Conservation (phyloP, 2,113 vertebrate genomes). For the Crypturellus undulatus region DNA sequence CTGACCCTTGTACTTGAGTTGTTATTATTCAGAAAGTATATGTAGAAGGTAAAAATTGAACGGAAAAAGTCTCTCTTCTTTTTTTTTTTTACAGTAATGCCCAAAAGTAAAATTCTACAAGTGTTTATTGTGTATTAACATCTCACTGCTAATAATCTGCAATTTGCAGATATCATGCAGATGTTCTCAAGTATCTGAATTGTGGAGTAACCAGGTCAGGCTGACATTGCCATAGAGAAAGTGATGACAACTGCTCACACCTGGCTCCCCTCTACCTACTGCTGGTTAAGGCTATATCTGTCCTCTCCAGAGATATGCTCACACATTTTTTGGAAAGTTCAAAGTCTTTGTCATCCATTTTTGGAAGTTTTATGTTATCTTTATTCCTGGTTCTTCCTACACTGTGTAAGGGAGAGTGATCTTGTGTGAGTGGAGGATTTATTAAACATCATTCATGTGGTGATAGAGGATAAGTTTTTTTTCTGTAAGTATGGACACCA, state of each 20-base stretch:
- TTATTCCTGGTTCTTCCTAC: neutral
- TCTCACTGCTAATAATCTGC: neutral
- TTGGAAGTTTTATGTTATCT: neutral
- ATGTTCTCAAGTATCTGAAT: neutral
- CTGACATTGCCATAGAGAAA: neutral
- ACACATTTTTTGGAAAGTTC: neutral
- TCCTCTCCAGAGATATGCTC: neutral
- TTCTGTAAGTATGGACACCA: neutral
- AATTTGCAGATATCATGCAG: neutral
- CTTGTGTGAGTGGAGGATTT: neutral
- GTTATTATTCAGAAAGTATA: neutral
- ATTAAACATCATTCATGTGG: neutral
- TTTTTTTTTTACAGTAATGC: neutral
- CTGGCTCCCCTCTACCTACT: neutral
- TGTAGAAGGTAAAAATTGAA: neutral
- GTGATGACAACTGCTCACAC: neutral
- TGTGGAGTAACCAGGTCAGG: neutral
- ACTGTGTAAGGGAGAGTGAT: neutral
- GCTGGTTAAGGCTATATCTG: neutral
- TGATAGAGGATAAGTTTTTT: neutral
- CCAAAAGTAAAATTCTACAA: neutral
- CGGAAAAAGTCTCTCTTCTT: neutral
- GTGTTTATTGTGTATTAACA: neutral
- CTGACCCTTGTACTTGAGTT: neutral
- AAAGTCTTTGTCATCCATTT: rapidly evolving